Percentiles rank a stretch among this genome's conserved stretches.
These are phyloP conservation scores for Lathamus discolor DNA, from an alignment of 2,113 vertebrate species.

Conservation along the genomic window DNA sequence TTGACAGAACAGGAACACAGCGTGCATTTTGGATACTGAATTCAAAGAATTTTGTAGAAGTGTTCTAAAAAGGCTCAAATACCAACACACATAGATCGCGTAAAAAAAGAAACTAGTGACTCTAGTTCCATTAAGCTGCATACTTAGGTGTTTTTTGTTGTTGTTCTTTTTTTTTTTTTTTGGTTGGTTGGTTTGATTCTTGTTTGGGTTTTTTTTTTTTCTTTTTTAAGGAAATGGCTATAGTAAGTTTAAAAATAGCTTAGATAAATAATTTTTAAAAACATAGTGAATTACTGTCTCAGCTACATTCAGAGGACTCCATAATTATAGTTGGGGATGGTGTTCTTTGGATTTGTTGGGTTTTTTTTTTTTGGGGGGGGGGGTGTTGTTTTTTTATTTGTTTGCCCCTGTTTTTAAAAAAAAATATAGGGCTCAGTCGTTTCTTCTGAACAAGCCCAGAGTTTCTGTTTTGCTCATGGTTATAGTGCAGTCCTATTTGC, in stretches of 20 bases:
- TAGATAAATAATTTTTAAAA: not conserved
- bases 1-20: not conserved
- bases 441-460: not conserved
- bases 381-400: not conserved
- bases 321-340: not conserved
- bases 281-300: not conserved
- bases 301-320: not conserved
- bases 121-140: not conserved
- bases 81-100: rapidly evolving
- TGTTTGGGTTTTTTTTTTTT: not conserved
- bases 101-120: not conserved
- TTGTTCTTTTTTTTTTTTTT: not conserved
- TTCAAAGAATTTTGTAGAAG: not conserved
- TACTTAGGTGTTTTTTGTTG: no score
- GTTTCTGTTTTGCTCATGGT: not conserved
- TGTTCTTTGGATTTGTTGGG: not conserved
- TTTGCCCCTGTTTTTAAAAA: no score
- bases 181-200: no score
- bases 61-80: not conserved
- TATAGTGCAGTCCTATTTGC: not conserved
- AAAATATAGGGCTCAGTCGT: not conserved
- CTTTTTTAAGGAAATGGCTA: not conserved
- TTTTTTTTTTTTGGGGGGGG: not conserved
- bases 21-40: not conserved
- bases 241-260: not conserved